Evolutionary conservation across 2,797 vertebrate species (phyloP), one percentile per base, ranked within the genome.

Genomic region (Pteropus rufus): DNA sequence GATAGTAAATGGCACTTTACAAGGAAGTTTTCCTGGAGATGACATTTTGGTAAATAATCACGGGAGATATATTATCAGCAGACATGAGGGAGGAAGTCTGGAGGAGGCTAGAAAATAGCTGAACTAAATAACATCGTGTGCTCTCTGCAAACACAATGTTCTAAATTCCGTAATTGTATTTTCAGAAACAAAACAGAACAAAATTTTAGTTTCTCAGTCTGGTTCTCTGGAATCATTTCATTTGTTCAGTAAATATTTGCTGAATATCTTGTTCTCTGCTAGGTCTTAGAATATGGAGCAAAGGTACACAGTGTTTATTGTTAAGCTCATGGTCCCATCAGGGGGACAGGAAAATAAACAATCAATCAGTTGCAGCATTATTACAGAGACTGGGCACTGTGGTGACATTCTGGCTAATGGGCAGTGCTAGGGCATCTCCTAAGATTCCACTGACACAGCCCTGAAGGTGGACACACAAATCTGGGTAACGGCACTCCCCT

Each of bases 131-230:
- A 69, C 56, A 91, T 9, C 31, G 44, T 85, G 7, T 87, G 46
- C 41, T 95, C 44, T 92, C 36, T 56, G n/a, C 15, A 77, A 80
- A 93, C 46, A 80, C 34, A 72, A 3, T 87, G 16, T 93, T 96
- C 64, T 89, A 34, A 89, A 67, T 60, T 73, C 31, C 9, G 0
- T 65, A 31, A 67, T 31, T 86, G 4, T 16, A 56, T 70, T 97
- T 91, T 87, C 65, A 82, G 89, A 91, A 95, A 65, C 29, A 67
- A 80, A 89, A 46, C 21, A 87, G 60, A 76, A 31, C 31, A 86
- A 34, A 81, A 46, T 75, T 52, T 75, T 81, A 54, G 10, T 80
- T 87, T 97, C 34, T 94, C 41, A n/a, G 19, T 87, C 58, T 80
- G 36, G 7, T 75, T 95, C 65, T 88, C 73, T 0, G 44, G 72